Base-by-base conservation (phyloP, 2,113 vertebrate species). In the Ctenomys sociabilis region DNA sequence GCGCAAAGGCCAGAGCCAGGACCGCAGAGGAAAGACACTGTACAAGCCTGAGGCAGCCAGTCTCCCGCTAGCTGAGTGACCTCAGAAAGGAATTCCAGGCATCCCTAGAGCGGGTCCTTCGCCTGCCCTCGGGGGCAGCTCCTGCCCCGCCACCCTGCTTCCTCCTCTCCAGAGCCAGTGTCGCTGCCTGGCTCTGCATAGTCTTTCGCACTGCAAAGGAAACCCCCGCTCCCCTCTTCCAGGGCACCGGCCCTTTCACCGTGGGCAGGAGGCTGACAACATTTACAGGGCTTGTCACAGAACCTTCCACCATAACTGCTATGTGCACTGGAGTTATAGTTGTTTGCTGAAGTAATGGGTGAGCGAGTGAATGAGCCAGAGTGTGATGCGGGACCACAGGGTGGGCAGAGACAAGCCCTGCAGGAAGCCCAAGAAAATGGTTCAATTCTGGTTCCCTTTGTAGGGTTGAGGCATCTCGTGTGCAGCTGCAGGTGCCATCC, bases 391-490 rank as follows among this genome's bases (percentile, higher is more conserved):
- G n/a, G n/a, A n/a, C n/a, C n/a, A n/a, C 45, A 52, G 81, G 75
- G 35, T 86, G 40, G 43, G 40, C 22, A 21, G 24, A 90, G 70
- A 92, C 32, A 80, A 92, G 59, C 61, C 57, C 19, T 43, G n/a
- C 32, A 59, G 66, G 70, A 88, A 90, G 54, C 52, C 59, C 70
- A 81, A 28, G 88, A 91, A 72, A 70, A 83, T 52, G 30, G 66
- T 32, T 94, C 12, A 57, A 90, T 57, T 94, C 78, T 80, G 72
- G 63, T 92, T 95, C 37, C 59, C 43, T 94, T 68, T 35, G 37
- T 59, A 84, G 26, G 66, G 68, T 89, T 88, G 81, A 80, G 86
- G 16, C 57, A 43, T 72, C 63, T 90, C 59, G 3, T 54, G 61
- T 80, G n/a, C 86, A 73, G 57, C 21, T 45, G 21, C 21, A 90